A percentile compares a stretch with the other conserved stretches of the same genome.
These are phyloP conservation scores for Hephaestus fuliginosus DNA, from an alignment of 2,797 vertebrate genomes.

Conservation along the genomic window DNA sequence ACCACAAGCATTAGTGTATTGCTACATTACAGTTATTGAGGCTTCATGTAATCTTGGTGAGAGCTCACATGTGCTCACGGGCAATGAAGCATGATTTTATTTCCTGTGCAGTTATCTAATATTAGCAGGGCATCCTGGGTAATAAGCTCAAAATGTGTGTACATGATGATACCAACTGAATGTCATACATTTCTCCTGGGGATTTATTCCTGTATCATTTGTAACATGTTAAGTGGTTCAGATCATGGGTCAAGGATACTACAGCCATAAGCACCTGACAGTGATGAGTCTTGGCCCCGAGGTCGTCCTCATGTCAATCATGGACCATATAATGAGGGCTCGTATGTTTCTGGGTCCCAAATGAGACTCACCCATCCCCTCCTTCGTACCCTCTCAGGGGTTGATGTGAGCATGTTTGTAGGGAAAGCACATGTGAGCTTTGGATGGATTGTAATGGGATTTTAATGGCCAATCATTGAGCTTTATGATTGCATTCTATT, in stretches of 20 bases:
- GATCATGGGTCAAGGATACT: conserved; percentile 51
- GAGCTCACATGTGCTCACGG: not conserved
- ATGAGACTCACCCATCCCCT: conserved; percentile 9
- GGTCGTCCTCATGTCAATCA: conserved; percentile 40
- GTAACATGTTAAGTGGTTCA: conserved; percentile 27
- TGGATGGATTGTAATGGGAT: conserved; percentile 14
- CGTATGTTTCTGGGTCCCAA: not conserved
- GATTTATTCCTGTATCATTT: conserved; percentile 28
- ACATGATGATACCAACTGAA: conserved; percentile 8
- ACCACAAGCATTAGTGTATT: conserved; percentile 18
- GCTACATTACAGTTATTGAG: conserved; percentile 5
- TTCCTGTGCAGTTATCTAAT: conserved; percentile 2
- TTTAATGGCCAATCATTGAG: conserved; percentile 21
- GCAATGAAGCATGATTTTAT: conserved; percentile 28
- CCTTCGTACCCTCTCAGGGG: not conserved
- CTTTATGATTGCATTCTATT: conserved; percentile 11
- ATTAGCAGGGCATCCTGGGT: conserved; percentile 20
- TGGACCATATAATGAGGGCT: not conserved
- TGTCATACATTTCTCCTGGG: conserved; percentile 22
- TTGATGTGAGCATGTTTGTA: not conserved
- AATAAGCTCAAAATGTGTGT: conserved; percentile 13
- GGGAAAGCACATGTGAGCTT: conserved; percentile 2
- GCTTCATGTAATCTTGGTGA: conserved; percentile 7
- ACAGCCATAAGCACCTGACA: conserved; percentile 20
- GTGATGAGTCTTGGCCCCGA: conserved; percentile 35